Percentiles rank a stretch among this genome's conserved stretches.
These are phyloP conservation scores for Gastrophysa polygoni DNA, from an alignment of 2,888 invertebrate species.

Conservation along the genomic window DNA sequence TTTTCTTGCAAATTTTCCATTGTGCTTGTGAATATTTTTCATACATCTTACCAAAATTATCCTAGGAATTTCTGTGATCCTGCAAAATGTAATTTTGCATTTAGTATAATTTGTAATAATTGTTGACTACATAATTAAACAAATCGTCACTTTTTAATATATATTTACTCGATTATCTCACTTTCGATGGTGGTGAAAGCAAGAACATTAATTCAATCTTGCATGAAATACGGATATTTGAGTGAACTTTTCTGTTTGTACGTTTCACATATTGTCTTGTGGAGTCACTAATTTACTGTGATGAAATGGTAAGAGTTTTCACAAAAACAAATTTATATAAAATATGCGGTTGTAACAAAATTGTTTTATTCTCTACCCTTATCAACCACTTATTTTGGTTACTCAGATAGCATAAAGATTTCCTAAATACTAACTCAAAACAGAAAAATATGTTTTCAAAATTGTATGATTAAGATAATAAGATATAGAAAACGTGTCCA, in stretches of 20 bases:
- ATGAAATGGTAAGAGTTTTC: slow-evolving; percentile 27
- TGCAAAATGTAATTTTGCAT: slow-evolving; percentile 31
- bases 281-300: slow-evolving; percentile 17
- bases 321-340: slow-evolving; percentile 30
- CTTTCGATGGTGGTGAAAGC: slow-evolving; percentile 19
- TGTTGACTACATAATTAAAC: slow-evolving; percentile 23
- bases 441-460: no score
- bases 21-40: background rate
- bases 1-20: no score
- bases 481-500: no score
- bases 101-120: slow-evolving; percentile 30
- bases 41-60: background rate
- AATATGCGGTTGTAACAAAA: slow-evolving; percentile 19
- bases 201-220: slow-evolving; percentile 18
- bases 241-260: slow-evolving; percentile 12
- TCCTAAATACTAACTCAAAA: no score
- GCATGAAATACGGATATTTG: background rate
- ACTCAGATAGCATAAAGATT: background rate
- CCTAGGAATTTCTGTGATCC: slow-evolving; percentile 27
- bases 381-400: background rate
- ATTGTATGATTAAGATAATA: no score
- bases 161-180: slow-evolving; percentile 16
- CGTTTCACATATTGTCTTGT: slow-evolving; percentile 23
- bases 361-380: slow-evolving; percentile 15
- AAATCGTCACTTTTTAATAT: slow-evolving; percentile 20